Base-by-base conservation (phyloP, 2,797 vertebrate genomes). In the Pogonophryne albipinna region DNA sequence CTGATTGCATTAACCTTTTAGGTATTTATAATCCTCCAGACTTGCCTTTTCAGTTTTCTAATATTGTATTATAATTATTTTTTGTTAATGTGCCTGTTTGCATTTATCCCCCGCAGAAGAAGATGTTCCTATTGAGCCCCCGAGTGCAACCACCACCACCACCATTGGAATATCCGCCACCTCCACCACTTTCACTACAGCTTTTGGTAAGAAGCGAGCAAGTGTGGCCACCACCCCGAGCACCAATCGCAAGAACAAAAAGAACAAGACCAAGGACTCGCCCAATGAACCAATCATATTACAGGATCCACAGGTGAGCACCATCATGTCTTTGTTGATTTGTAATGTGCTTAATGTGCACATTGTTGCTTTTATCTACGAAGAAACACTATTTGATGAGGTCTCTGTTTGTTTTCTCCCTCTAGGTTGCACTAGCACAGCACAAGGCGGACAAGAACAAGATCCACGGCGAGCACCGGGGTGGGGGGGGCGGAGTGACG, bases 161-260 rank as follows among this genome's bases (percentile, higher is more conserved):
- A 99, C 98, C 86, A 99, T 99, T 83, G 98, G 98, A 74, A 99
- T 99, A 85, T 98, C 97, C 77, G 98, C 98, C 71, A 99, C 98
- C 83, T 99, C 98, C 87, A 81, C 97, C 88, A 98, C 98, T 82
- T 99, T 99, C 94, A 97, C 97, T 86, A 98, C 96, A 86, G 96
- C 94, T 66, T 99, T 99, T 88, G 97, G 98, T 76, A 99, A 99
- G 91, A 99, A 99, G 93, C 95, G 98, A 82, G 96, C 97, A 74
- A 97, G 95, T 31, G 97, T 98, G 89, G 96, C 97, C 83, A 98
- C 97, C 61, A 98, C 97, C 17, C 97, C 98, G 14, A 97, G 96
- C 93, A 96, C 96, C 87, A 98, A 97, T 51, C 95, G 97, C 75
- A 99, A 99, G 94, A 99, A 96, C 91, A 99, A 99, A 95, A 99